Conservation (phyloP, 2,113 vertebrate genomes). For the Erythrocercus mccallii region DNA sequence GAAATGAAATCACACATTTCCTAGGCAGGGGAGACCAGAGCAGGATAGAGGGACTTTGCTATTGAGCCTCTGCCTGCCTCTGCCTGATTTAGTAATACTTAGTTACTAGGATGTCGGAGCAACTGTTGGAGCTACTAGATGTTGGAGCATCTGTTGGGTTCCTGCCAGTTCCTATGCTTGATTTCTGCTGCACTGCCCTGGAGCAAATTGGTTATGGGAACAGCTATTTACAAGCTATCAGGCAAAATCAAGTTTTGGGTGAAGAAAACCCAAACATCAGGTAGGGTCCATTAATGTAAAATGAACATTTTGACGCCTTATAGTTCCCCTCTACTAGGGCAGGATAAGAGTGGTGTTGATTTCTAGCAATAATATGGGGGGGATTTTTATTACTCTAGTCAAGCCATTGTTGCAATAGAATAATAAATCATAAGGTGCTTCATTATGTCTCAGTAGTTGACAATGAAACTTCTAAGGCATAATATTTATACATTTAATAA, state of each 20-base stretch:
- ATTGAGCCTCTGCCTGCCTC: neutral
- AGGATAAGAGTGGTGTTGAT: neutral
- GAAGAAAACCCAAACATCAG: slow-evolving; percentile 57
- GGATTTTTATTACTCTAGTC: neutral
- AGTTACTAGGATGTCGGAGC: neutral
- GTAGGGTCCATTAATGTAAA: neutral
- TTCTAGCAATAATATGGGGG: neutral
- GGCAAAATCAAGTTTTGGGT: slow-evolving; percentile 53
- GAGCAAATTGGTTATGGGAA: slow-evolving; percentile 29
- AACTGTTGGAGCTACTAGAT: too few species aligned
- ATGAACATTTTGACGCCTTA: neutral
- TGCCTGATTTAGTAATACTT: neutral
- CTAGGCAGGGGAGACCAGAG: neutral
- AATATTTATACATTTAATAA: neutral
- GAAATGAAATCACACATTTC: neutral
- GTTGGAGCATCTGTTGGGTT: neutral
- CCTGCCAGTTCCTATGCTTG: neutral
- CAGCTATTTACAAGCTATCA: slow-evolving; percentile 54
- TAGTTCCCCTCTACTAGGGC: neutral
- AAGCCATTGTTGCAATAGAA: neutral
- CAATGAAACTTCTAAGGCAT: neutral
- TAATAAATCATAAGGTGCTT: neutral
- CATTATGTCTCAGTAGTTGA: neutral
- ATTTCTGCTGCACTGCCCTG: neutral
- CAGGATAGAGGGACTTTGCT: neutral